Percentiles rank a stretch among this genome's conserved stretches.
phyloP scores from a whole-genome alignment of 2,797 vertebrate species.

The Ataeniobius toweri region DNA sequence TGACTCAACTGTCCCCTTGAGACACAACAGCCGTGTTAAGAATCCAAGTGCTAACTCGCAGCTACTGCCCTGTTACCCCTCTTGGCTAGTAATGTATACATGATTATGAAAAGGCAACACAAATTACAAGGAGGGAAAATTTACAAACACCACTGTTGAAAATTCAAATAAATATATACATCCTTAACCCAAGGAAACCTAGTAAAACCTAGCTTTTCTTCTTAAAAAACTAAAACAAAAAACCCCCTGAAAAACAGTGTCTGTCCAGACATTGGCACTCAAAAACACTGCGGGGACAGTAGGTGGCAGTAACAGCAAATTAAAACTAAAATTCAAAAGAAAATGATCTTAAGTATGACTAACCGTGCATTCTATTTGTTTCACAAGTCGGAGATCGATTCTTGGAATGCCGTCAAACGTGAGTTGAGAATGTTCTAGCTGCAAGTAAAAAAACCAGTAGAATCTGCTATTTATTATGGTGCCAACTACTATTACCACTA shows the following conservation, averaged over 20 bases:
- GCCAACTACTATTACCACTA: neutral
- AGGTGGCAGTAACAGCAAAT: neutral
- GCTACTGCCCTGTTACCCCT: conserved; percentile 35
- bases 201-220: neutral
- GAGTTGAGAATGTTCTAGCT: neutral
- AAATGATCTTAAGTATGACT: too few relatives aligned
- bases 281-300: neutral
- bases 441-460: neutral
- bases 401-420: too few relatives aligned
- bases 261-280: too few relatives aligned
- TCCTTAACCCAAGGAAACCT: neutral
- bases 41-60: conserved; percentile 49
- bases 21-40: conserved; percentile 53
- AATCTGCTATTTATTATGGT: too few relatives aligned
- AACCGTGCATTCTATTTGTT: too few relatives aligned
- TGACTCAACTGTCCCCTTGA: conserved; percentile 41
- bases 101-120: conserved; percentile 21
- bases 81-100: conserved; percentile 20
- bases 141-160: conserved; percentile 19
- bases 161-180: neutral
- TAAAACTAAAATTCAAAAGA: too few relatives aligned
- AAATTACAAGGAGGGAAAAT: conserved; percentile 11
- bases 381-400: too few relatives aligned
- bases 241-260: neutral
- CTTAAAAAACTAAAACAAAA: neutral